These are phyloP conservation scores for Hydrozoanthus gracilis DNA, from an alignment of 92 coral and sea anemone genomes.

Conservation along the genomic window DNA sequence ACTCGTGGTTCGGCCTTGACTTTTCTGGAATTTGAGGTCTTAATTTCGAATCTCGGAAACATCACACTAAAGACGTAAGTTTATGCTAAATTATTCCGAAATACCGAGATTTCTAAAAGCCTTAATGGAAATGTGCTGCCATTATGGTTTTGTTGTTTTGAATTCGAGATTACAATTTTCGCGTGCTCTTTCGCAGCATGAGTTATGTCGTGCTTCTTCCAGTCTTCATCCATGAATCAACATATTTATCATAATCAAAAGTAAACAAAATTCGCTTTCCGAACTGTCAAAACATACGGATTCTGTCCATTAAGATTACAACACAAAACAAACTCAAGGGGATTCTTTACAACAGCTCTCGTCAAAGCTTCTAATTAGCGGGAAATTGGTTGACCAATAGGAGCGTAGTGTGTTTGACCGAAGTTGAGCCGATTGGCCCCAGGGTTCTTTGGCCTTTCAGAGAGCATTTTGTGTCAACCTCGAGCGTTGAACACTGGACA, in stretches of 20 bases:
- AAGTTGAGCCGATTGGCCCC: constrained; percentile 93
- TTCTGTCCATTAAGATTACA: constrained; percentile 86
- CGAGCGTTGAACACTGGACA: constrained; percentile 75
- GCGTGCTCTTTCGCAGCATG: constrained; percentile 49
- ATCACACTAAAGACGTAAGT: not conserved
- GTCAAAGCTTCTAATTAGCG: constrained; percentile 83
- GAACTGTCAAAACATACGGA: constrained; percentile 94
- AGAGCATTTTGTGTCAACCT: constrained; percentile 69
- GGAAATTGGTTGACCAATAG: constrained; percentile 76
- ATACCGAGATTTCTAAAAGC: not conserved
- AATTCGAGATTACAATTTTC: constrained; percentile 11
- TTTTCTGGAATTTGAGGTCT: constrained; percentile 3
- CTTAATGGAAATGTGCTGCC: not conserved
- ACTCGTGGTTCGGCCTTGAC: constrained; percentile 21
- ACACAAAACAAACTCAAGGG: constrained; percentile 93
- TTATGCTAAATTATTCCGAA: not conserved
- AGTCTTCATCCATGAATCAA: constrained; percentile 55
- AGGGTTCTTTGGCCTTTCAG: constrained; percentile 71
- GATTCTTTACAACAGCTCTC: constrained; percentile 88
- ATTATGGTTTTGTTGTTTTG: constrained; percentile 1
- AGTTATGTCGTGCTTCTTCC: constrained; percentile 26
- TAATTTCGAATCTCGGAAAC: not conserved
- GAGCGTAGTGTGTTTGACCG: constrained; percentile 67
- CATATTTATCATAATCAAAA: constrained; percentile 66
- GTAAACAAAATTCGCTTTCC: constrained; percentile 76